Base-by-base conservation (phyloP, 2,113 vertebrate genomes). In the Eulemur rufifrons region DNA sequence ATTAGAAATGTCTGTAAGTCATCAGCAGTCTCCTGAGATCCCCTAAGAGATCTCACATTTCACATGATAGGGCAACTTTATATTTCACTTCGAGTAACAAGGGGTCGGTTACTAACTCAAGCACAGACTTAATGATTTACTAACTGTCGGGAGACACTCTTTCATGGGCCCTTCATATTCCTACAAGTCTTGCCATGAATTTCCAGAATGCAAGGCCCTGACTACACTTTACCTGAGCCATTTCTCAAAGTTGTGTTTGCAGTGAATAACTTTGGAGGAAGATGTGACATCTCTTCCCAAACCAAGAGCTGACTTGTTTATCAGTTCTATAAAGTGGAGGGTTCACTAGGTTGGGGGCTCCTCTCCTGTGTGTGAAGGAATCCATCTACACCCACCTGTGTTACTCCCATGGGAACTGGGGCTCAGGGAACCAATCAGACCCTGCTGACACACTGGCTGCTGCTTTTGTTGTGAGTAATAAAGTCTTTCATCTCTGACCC, bases 211-310 rank as follows among this genome's bases (percentile, higher is more conserved):
- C 25, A 63, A 61, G 12, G 6, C 6, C 18, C 56, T 7, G 0
- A 45, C 34, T 63, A 34, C 32, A 15, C 54, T 63, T 61, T 10
- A 64, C 12, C 17, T 5, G 34, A 8, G 77, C 27, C 76, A 5
- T 13, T 73, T 47, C 39, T 71, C 80, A 84, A 71, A 92, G 39
- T 8, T 32, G 15, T 27, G 8, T 64, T 42, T 42, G 18, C 20
- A 42, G 32, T 20, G 18, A 84, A 45, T 23, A 61, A 7, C 12
- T 20, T 13, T 2, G 1, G 37, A 47, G 29, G n/a, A 61, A 1
- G 27, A 59, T 14, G n/a, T 1, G 50, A 10, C 32, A 23, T 18
- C 37, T 0, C 0, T 3, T 0, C 89, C 5, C 54, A 83, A n/a
- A 32, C 23, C 5, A 45, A 74, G 80, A 52, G 80, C 52, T 29